Base-by-base conservation (phyloP, 2,888 invertebrate genomes). In the Anthrax anthrax region DNA sequence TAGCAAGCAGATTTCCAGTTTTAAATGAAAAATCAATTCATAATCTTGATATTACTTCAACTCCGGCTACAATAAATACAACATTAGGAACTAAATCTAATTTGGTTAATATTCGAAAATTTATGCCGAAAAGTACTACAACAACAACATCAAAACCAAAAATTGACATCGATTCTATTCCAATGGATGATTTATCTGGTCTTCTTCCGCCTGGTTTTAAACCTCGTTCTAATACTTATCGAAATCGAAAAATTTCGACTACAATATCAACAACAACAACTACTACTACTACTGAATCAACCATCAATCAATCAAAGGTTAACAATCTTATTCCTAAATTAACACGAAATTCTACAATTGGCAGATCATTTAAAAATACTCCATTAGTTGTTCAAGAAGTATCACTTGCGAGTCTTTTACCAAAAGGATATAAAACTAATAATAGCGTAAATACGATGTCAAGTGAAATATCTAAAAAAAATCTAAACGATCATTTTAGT, bases 1-100 rank as follows among this genome's bases (percentile, higher is more conserved):
- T n/a, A n/a, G 78, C 79, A 4, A 82, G 82, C 43, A 81, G 81
- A 44, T 78, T 84, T 54, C 75, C 81, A 49, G 77, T 78, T 43
- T 75, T 78, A 29, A 78, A 76, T 43, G 80, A 81, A 63, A 80
- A 83, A 60, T 77, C 49, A 16, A 50, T 49, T 14, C 34, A 48
- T 13, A 63, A 60, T 29, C 50, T 54, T 13, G 58, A 62, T 9
- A 61, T 65, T 3, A 39, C 42, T 14, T 39, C 44, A 14, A 47
- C 51, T 3, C 56, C 57, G 1, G 60, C 72, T 51, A 62, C 73
- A 1, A n/a, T n/a, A n/a, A 57, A 52, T 5, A 57, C 60, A 12
- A 58, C 74, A 29, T 65, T 75, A n/a, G 62, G 75, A 10, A 76
- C 75, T 0, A 72, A 71, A 48, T 75, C 76, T 46, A 70, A 73